Percentiles rank a stretch among this genome's conserved stretches.
phyloP scores from a whole-genome alignment of 2,888 invertebrate genomes.

The Ophion slaviceki region DNA sequence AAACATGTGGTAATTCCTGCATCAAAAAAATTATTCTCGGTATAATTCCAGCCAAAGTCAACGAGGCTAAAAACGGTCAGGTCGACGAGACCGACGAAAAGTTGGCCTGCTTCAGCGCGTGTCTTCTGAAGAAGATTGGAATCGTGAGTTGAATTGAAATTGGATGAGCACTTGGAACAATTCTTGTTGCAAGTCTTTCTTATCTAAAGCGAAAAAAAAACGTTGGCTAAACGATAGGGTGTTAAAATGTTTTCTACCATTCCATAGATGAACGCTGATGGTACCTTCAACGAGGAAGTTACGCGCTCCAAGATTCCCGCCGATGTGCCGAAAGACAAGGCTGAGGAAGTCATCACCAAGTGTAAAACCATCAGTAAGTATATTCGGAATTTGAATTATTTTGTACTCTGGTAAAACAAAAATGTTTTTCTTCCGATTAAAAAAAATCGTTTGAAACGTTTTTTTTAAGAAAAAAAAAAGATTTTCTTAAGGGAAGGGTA shows the following conservation, averaged over 20 bases:
- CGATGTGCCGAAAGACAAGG: slow-evolving; percentile 68
- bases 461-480: too few species aligned
- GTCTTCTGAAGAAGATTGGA: slow-evolving; percentile 77
- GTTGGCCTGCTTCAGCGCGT: slow-evolving; percentile 75
- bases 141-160: slow-evolving; percentile 73
- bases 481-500: too few species aligned
- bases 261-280: slow-evolving; percentile 73
- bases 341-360: slow-evolving; percentile 69
- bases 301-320: slow-evolving; percentile 71
- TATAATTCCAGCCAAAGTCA: slow-evolving; percentile 71
- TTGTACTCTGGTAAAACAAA: background rate
- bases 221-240: background rate
- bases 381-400: background rate
- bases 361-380: slow-evolving; percentile 73
- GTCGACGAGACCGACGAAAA: slow-evolving; percentile 71
- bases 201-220: background rate
- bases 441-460: too few species aligned
- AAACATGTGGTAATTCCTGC: background rate
- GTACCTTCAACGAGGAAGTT: slow-evolving; percentile 72
- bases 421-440: background rate
- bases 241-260: background rate
- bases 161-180: background rate
- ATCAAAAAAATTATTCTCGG: background rate
- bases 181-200: background rate
- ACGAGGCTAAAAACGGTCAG: slow-evolving; percentile 70